phyloP scores from a whole-genome alignment of 2,113 vertebrate genomes.

The Ochotona curzoniae region DNA sequence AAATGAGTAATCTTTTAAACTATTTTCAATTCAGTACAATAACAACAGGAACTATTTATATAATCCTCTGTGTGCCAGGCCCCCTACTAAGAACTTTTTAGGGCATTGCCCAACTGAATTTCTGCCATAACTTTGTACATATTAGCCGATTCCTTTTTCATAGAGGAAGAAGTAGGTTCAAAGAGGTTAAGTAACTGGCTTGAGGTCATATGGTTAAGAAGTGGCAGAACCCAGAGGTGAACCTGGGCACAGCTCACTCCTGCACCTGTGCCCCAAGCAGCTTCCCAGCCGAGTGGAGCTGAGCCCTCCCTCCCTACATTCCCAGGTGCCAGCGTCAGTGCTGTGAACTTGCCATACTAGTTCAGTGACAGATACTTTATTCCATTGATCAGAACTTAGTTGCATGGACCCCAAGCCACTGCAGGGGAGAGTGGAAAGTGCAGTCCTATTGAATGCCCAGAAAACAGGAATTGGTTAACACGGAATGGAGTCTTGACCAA shows the following conservation, averaged over 20 bases:
- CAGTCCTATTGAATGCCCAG: background rate
- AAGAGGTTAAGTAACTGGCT: slow-evolving; percentile 9
- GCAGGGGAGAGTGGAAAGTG: background rate
- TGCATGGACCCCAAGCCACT: too few relatives aligned
- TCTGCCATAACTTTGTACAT: background rate
- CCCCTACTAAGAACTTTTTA: background rate
- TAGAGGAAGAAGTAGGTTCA: background rate
- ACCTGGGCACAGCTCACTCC: background rate
- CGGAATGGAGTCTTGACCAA: background rate
- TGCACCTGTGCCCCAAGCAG: background rate
- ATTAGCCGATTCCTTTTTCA: background rate
- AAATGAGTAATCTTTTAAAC: slow-evolving; percentile 51
- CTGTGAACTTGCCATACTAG: background rate
- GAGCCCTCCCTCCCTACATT: background rate
- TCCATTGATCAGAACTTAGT: background rate
- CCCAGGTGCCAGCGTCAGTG: background rate
- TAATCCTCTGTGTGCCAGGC: background rate
- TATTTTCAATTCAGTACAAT: slow-evolving; percentile 9
- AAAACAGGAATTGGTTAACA: background rate
- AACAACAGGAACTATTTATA: background rate
- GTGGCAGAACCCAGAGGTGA: background rate
- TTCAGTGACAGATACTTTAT: background rate
- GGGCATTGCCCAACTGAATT: background rate
- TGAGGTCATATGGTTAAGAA: background rate
- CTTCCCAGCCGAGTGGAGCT: background rate